These are phyloP conservation scores for Coelopa pilipes DNA, from an alignment of 2,888 invertebrate genomes.

Conservation along the genomic window DNA sequence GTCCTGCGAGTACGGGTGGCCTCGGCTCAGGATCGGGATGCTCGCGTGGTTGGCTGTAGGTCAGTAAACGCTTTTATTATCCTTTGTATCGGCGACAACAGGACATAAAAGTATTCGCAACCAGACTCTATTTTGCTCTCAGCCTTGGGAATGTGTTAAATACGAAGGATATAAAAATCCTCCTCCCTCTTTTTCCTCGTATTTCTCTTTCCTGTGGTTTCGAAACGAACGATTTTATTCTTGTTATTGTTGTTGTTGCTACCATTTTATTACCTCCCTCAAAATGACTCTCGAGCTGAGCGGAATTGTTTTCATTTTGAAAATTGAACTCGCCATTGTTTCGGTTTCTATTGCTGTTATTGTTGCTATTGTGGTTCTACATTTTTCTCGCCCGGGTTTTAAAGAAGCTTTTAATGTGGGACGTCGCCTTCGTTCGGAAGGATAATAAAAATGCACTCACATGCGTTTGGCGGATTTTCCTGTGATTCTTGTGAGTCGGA, in stretches of 20 bases:
- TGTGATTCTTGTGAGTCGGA: too few species aligned
- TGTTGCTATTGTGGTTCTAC: not conserved
- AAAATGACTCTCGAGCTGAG: conserved; percentile 3
- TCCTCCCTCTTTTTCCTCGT: conserved; percentile 3
- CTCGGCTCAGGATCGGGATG: too few species aligned
- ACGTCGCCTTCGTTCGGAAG: not conserved
- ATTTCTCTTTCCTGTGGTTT: conserved; percentile 23
- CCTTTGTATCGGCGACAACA: conserved; percentile 22
- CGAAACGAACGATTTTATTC: too few species aligned
- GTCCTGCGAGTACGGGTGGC: not conserved
- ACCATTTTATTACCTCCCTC: conserved; percentile 41
- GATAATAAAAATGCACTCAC: not conserved
- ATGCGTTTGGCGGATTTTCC: not conserved
- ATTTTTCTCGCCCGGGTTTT: too few species aligned
- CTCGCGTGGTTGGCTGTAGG: not conserved
- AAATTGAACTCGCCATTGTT: conserved; percentile 1
- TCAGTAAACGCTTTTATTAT: conserved; percentile 31
- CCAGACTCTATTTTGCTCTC: conserved; percentile 16
- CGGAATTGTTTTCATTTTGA: conserved; percentile 10
- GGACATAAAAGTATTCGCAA: conserved; percentile 19
- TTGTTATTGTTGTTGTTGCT: conserved; percentile 4
- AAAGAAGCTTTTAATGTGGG: not conserved
- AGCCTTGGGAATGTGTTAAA: not conserved
- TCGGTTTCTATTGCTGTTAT: not conserved
- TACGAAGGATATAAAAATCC: conserved; percentile 12